Percentiles rank a stretch among this genome's conserved stretches.
Evolutionary conservation across 2,113 vertebrate genomes (phyloP).

Genomic region (Clinocottus analis): DNA sequence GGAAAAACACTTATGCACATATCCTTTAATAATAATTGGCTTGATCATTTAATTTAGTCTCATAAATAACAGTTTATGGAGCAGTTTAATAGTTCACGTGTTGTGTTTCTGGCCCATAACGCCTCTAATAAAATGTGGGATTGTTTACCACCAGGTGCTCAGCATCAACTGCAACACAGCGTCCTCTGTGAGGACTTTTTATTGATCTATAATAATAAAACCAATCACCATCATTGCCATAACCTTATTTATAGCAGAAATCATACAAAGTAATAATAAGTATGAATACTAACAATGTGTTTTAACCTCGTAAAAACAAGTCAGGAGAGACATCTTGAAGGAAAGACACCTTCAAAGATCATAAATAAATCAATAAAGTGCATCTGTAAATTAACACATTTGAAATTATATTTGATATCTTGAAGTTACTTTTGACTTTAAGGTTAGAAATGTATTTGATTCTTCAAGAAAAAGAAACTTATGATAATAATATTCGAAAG

Average conservation of each 20-base stretch:
- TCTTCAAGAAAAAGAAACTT: neutral
- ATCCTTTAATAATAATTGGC: neutral
- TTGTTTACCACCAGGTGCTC: slow-evolving; percentile 13
- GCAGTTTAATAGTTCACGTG: neutral
- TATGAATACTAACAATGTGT: neutral
- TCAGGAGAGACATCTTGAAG: neutral
- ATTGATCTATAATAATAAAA: slow-evolving; percentile 7
- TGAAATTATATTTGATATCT: neutral
- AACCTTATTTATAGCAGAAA: neutral
- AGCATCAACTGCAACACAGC: neutral
- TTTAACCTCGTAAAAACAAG: neutral
- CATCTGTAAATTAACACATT: neutral
- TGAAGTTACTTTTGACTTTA: neutral
- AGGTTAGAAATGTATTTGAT: neutral
- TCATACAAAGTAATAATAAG: neutral
- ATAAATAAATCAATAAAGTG: neutral
- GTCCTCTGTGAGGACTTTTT: neutral
- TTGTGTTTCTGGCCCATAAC: neutral
- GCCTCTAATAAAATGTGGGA: neutral
- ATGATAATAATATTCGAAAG: neutral
- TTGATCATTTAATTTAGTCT: neutral
- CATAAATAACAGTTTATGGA: neutral
- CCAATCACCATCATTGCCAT: neutral
- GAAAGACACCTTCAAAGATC: neutral
- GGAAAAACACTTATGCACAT: neutral